Conservation (phyloP, 1,140 invertebrate genomes). For the Delia radicum region DNA sequence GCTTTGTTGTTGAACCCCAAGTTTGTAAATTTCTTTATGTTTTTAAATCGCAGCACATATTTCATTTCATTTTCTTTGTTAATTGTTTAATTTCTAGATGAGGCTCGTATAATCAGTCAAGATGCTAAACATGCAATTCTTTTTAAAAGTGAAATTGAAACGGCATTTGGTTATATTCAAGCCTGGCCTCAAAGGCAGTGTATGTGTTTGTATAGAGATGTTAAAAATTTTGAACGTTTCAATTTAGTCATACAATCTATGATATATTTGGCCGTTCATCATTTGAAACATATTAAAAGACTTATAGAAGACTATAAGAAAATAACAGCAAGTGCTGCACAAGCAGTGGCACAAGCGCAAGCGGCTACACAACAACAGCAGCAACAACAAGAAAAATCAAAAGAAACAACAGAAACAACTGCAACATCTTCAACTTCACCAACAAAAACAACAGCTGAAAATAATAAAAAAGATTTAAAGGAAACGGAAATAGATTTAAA, state of each 20-base stretch:
- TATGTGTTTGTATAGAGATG: constrained; percentile 88
- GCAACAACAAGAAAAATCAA: not conserved
- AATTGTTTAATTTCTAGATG: constrained; percentile 56
- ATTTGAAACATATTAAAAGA: constrained; percentile 71
- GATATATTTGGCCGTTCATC: constrained; percentile 70
- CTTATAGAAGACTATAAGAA: constrained; percentile 56
- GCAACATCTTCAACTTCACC: constrained; percentile 17
- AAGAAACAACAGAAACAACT: constrained; percentile 17
- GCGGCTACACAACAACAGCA: constrained; percentile 25
- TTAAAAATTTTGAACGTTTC: constrained; percentile 86
- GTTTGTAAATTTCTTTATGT: too few species aligned
- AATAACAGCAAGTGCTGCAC: constrained; percentile 43
- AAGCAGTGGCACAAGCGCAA: constrained; percentile 41
- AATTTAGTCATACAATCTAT: constrained; percentile 82
- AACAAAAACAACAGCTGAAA: constrained; percentile 23
- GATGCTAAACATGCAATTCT: constrained; percentile 63
- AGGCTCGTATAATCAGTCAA: constrained; percentile 63
- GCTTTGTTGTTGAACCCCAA: too few species aligned
- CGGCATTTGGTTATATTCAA: constrained; percentile 67
- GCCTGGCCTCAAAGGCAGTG: constrained; percentile 80
- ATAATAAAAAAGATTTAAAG: not conserved
- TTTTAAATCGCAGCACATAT: too few species aligned
- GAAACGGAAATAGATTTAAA: not conserved
- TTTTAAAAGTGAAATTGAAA: constrained; percentile 66
- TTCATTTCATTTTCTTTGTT: too few species aligned